Base-by-base conservation (phyloP, 2,888 invertebrate species). In the Eudasyphora cyanicolor region DNA sequence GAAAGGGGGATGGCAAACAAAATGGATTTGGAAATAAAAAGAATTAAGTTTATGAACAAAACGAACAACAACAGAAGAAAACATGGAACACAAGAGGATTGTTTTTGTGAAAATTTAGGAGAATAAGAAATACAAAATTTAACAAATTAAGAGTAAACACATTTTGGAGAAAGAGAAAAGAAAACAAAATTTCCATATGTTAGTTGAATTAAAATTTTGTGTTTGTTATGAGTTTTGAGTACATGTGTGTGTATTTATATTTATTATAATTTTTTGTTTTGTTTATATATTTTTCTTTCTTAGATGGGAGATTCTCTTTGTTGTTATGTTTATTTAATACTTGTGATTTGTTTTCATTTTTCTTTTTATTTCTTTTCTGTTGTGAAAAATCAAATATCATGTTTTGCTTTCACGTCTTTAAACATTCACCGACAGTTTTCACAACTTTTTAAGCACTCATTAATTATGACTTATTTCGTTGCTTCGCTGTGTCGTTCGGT, bases 241-340 rank as follows among this genome's bases (percentile, higher is more conserved):
- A 49, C 49, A 19, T 60, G 27, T 42, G 38, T 57, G 24, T 83
- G 57, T 76, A 21, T 79, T 62, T 67, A 49, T 79, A 21, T 70
- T 42, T 69, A 62, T 70, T n/a, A n/a, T n/a, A n/a, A 35, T 79
- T n/a, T 74, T 73, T 45, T 76, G 45, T 21, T 76, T 79, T 76
- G 83, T 77, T 79, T 76, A 79, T 83, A n/a, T n/a, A 79, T 76
- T 79, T 76, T 76, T 27, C 80, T 75, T 76, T 82, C 82, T 86
- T 88, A 82, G 82, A n/a, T n/a, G n/a, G n/a, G n/a, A n/a, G n/a
- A 86, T 60, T 75, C 86, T 82, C 57, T 60, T 67, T 64, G 1
- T 82, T 79, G 78, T 49, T 78, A 77, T 77, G 45, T 71, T 76
- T 70, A 12, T 21, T 71, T 29, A 80, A 75, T 57, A 70, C 70